phyloP scores from a whole-genome alignment of 2,888 invertebrate genomes.

The Maniola hyperantus region DNA sequence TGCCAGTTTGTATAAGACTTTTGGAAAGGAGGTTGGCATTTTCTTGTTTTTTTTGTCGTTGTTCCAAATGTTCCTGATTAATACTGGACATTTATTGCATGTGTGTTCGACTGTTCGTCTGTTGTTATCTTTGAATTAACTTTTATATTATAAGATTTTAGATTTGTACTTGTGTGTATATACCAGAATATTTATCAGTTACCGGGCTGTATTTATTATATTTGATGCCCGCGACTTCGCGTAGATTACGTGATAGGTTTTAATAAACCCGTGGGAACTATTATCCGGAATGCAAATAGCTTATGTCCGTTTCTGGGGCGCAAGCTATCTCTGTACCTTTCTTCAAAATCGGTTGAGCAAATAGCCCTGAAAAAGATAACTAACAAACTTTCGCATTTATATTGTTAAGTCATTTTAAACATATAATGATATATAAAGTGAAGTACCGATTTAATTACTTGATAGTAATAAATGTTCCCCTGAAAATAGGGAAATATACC shows the following conservation, averaged over 20 bases:
- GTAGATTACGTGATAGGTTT: no score
- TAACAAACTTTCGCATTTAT: no score
- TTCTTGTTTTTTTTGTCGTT: slow-evolving; percentile 38
- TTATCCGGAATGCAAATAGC: background rate
- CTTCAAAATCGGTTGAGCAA: no score
- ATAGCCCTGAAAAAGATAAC: no score
- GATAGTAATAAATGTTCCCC: background rate
- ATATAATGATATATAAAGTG: background rate
- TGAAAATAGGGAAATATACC: background rate
- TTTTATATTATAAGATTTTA: background rate
- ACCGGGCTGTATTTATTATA: background rate
- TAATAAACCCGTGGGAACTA: no score
- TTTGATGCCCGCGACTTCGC: no score
- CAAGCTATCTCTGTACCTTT: no score
- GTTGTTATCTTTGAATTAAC: slow-evolving; percentile 45
- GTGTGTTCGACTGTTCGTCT: slow-evolving; percentile 50
- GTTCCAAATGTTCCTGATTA: slow-evolving; percentile 43
- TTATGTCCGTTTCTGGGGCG: no score
- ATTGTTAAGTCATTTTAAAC: slow-evolving; percentile 1
- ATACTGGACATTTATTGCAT: slow-evolving; percentile 48
- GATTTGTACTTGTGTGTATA: background rate
- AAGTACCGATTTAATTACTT: background rate
- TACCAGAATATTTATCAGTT: slow-evolving; percentile 7
- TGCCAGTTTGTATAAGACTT: slow-evolving; percentile 37
- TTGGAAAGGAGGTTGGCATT: slow-evolving; percentile 39